Evolutionary conservation across 2,888 invertebrate species (phyloP).

Genomic region (Pollenia amentaria): DNA sequence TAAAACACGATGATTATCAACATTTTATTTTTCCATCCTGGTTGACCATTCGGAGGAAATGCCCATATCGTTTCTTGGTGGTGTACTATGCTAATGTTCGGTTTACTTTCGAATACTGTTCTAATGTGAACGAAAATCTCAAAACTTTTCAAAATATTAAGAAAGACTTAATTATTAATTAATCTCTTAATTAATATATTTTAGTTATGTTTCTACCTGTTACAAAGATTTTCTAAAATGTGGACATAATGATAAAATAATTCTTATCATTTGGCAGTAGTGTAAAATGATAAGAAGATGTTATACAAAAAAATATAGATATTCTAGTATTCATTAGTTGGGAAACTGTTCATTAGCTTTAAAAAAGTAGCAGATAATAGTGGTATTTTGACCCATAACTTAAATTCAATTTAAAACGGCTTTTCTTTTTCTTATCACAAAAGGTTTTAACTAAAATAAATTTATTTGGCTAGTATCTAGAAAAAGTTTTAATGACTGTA

Average conservation of each 20-base stretch:
- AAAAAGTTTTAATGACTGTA: constrained; percentile 8
- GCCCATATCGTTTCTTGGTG: too few relatives aligned
- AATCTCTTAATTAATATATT: too few relatives aligned
- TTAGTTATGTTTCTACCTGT: neutral
- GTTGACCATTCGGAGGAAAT: too few relatives aligned
- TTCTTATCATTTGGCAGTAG: constrained; percentile 61
- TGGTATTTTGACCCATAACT: constrained; percentile 45
- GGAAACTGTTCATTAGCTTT: constrained; percentile 10
- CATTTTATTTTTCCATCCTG: too few relatives aligned
- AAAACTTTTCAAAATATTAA: neutral
- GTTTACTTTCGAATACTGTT: too few relatives aligned
- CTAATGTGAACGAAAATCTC: too few relatives aligned
- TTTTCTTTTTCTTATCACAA: constrained; percentile 30
- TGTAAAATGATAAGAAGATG: constrained; percentile 45
- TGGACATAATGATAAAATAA: constrained; percentile 44
- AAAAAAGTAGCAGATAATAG: constrained; percentile 43
- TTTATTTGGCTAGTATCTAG: constrained; percentile 6
- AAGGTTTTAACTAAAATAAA: neutral
- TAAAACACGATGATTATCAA: too few relatives aligned
- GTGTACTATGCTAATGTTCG: too few relatives aligned
- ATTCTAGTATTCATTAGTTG: constrained; percentile 9
- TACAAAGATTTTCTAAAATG: constrained; percentile 38
- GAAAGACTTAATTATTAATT: too few relatives aligned
- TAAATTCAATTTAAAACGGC: constrained; percentile 38
- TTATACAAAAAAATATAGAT: constrained; percentile 23